phyloP scores from a whole-genome alignment of 2,113 vertebrate genomes.

The Microcebus jonahi region DNA sequence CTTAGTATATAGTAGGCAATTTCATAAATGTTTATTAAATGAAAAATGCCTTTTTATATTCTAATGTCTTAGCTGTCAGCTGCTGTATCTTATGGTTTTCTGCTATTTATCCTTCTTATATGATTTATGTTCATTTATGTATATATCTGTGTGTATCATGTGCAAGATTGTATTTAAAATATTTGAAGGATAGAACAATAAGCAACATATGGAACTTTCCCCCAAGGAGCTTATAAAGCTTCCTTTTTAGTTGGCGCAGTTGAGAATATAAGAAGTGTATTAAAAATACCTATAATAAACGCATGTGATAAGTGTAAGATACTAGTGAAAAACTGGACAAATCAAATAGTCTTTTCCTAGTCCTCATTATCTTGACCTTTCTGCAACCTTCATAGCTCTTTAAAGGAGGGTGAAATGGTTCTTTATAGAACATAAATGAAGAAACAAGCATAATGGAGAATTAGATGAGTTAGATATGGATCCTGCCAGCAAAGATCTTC shows the following conservation, averaged over 20 bases:
- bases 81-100: neutral
- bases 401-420: conserved; percentile 46
- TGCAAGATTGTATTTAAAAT: conserved; percentile 54
- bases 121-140: conserved; percentile 54
- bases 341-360: conserved; percentile 60
- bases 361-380: conserved; percentile 60
- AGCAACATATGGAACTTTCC: conserved; percentile 35
- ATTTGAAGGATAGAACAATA: conserved; percentile 45
- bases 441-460: neutral
- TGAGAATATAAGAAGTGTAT: conserved; percentile 39
- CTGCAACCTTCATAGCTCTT: conserved; percentile 27
- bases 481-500: neutral
- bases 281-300: conserved; percentile 60
- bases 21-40: conserved; percentile 68
- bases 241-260: conserved; percentile 54
- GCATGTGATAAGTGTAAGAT: conserved; percentile 17
- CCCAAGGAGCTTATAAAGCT: conserved; percentile 58
- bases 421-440: conserved; percentile 43
- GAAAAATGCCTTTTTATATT: conserved; percentile 43
- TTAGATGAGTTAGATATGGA: conserved; percentile 27
- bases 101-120: conserved; percentile 47
- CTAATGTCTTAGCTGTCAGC: neutral
- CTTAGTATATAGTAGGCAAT: conserved; percentile 29
- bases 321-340: conserved; percentile 47
- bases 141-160: conserved; percentile 21